Percentiles rank a stretch among this genome's conserved stretches.
Evolutionary conservation across 1,140 invertebrate species (phyloP).

Genomic region (Charaxes varanes): DNA sequence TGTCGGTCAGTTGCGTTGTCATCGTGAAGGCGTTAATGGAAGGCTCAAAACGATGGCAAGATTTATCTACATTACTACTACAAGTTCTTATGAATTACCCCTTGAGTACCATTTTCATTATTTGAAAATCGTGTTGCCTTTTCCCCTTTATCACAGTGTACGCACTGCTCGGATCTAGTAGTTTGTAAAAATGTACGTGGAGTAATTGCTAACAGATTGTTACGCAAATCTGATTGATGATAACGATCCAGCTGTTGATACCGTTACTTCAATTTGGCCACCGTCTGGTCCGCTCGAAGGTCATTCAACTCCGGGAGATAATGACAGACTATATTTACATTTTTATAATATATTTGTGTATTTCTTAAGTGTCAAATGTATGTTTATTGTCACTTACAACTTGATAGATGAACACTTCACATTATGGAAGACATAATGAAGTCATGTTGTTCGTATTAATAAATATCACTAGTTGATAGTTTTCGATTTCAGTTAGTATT

Average conservation of each 20-base stretch:
- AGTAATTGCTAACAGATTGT: conserved; percentile 66
- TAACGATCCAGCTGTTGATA: conserved; percentile 52
- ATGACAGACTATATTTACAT: conserved; percentile 8
- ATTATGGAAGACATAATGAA: conserved; percentile 47
- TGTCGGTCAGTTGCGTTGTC: conserved; percentile 2
- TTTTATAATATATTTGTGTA: neutral
- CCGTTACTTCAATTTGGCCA: conserved; percentile 69
- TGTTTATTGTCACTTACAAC: conserved; percentile 3
- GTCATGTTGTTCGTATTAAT: conserved; percentile 41
- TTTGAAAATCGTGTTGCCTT: conserved; percentile 4
- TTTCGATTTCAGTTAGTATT: conserved; percentile 5
- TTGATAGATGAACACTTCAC: conserved; percentile 39
- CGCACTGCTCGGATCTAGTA: conserved; percentile 41
- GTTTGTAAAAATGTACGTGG: conserved; percentile 41
- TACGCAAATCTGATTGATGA: conserved; percentile 72
- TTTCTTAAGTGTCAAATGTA: neutral
- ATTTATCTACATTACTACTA: too few species aligned
- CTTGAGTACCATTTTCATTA: conserved; percentile 6
- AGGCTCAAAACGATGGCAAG: too few species aligned
- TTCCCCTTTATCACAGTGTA: conserved; percentile 17
- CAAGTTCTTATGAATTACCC: too few species aligned
- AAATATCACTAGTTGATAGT: conserved; percentile 16
- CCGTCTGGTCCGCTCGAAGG: conserved; percentile 45
- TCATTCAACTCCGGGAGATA: conserved; percentile 36
- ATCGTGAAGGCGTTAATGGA: neutral